Evolutionary conservation across 2,113 vertebrate species (phyloP).

Genomic region (Phaetusa simplex): DNA sequence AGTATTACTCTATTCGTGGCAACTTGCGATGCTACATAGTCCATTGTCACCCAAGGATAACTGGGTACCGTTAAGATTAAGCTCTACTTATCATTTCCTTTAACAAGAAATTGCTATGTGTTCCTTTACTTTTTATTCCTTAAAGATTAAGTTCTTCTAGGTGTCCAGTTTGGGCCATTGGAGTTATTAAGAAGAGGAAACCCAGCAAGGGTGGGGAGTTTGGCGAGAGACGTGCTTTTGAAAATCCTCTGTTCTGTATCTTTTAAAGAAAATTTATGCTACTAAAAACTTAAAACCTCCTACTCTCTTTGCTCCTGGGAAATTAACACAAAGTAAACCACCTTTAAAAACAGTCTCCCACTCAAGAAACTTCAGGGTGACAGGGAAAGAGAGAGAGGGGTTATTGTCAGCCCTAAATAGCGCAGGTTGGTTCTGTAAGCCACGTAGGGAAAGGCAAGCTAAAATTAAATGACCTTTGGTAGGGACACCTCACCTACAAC

Average conservation of each 20-base stretch:
- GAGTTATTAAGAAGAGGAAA: background rate
- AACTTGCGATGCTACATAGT: background rate
- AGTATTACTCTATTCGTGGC: background rate
- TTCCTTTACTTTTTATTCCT: background rate
- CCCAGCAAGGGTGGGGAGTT: background rate
- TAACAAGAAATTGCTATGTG: background rate
- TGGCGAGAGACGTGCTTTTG: background rate
- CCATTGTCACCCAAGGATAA: background rate
- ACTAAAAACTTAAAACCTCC: background rate
- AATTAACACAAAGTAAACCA: background rate
- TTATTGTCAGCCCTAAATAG: background rate
- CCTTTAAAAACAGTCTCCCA: background rate
- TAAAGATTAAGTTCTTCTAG: background rate
- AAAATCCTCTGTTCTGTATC: background rate
- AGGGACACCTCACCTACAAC: slow-evolving; percentile 7
- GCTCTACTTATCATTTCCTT: background rate
- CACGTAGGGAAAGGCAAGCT: background rate
- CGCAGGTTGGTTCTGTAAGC: background rate
- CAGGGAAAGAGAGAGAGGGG: background rate
- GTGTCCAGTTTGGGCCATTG: background rate
- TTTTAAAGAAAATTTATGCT: background rate
- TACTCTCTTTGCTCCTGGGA: background rate
- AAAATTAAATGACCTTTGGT: slow-evolving; percentile 51
- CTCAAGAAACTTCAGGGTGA: background rate
- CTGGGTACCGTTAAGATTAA: background rate